Conservation (phyloP, 2,797 vertebrate species). For the Benthosema pterotum region DNA sequence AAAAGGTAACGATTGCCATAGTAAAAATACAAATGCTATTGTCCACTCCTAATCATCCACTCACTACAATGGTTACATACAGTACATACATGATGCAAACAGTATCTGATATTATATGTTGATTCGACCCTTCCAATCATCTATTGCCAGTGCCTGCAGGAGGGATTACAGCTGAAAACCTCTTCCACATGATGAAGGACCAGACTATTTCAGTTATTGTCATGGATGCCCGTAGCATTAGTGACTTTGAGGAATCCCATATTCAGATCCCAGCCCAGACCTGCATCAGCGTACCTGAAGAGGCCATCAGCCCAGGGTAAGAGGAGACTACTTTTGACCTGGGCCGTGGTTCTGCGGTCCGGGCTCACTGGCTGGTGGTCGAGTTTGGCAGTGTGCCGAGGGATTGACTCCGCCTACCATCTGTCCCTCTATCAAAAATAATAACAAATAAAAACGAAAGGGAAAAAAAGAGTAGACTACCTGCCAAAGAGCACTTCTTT, state of each 20-base stretch:
- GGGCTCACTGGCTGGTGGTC: too few relatives aligned
- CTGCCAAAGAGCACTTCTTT: neutral
- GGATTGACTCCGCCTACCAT: too few relatives aligned
- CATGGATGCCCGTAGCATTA: conserved; percentile 90
- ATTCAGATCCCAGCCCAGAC: conserved; percentile 82
- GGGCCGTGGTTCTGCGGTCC: too few relatives aligned
- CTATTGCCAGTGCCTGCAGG: conserved; percentile 70
- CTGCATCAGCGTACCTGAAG: conserved; percentile 90
- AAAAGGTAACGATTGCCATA: conserved; percentile 78
- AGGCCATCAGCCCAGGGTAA: conserved; percentile 92
- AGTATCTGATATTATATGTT: neutral
- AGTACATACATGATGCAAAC: too few relatives aligned
- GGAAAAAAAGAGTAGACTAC: neutral
- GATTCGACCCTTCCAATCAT: conserved; percentile 6
- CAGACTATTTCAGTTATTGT: conserved; percentile 85
- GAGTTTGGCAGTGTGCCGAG: too few relatives aligned
- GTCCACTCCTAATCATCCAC: too few relatives aligned
- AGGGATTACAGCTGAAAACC: conserved; percentile 87
- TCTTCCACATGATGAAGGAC: conserved; percentile 92
- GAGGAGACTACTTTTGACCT: conserved; percentile 25
- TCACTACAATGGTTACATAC: neutral
- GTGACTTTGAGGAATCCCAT: conserved; percentile 90
- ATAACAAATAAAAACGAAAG: too few relatives aligned
- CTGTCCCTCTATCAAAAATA: too few relatives aligned
- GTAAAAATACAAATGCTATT: neutral